Base-by-base conservation (phyloP, 2,797 vertebrate species). In the Anguilla megastoma region DNA sequence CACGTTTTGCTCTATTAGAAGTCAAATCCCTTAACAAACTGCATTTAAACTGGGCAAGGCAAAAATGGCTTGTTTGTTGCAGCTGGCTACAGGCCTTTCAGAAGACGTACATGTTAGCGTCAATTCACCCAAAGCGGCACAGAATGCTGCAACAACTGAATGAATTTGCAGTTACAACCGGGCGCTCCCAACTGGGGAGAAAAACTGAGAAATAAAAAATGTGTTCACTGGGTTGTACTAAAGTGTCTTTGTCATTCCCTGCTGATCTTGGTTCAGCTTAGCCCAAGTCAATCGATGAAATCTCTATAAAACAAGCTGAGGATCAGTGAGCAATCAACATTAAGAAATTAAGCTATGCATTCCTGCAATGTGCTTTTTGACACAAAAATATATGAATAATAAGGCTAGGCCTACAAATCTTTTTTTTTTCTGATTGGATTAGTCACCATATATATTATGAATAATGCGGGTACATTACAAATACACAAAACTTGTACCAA, bases 381-480 rank as follows among this genome's bases (percentile, higher is more conserved):
- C 63, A 69, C 21, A 69, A 24, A n/a, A 5, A 66, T 66, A 18
- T 58, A 58, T 16, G 56, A 4, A 56, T 56, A 56, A 6, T 10
- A 71, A 33, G 66, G 66, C n/a, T 30, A 30, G n/a, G 27, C 0
- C 69, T 71, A 30, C 27, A 12, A 71, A 33, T 12, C 56, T 58
- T 58, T 14, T 58, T 27, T 27, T 27, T 71, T 45, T 1, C 1
- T 71, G 27, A 71, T 12, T 2, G 7, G 41, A 45, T 14, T 36
- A 54, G 45, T 48, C 21, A 8, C 14, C 10, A 54, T 10, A 54
- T 84, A 9, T 27, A 21, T 2, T 54, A 54, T 2, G 8, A 52
- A 50, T 84, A 52, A 14, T 45, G 56, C 58, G 74, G 30, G 69
- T 86, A 74, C 71, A 30, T 54, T 52, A 56, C 50, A 56, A 87